Evolutionary conservation across 2,797 vertebrate species (phyloP).

Genomic region (Oryzias sinensis): DNA sequence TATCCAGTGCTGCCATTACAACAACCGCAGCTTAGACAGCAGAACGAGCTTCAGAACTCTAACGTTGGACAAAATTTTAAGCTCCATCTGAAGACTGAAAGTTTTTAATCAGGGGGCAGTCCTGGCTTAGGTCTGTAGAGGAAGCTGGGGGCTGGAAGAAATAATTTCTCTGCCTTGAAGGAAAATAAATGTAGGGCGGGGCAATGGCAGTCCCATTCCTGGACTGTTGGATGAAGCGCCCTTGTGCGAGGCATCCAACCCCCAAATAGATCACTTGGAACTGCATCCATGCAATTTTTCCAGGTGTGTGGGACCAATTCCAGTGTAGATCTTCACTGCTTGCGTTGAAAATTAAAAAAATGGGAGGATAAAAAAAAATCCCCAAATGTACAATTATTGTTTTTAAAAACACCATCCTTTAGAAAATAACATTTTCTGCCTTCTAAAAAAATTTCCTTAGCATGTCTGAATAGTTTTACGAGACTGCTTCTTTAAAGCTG

Average conservation of each 20-base stretch:
- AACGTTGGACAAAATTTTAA: not conserved
- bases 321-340: not conserved
- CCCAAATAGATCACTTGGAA: not conserved
- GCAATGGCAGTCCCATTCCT: not conserved
- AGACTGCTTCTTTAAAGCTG: slow-evolving; percentile 14
- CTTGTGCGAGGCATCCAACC: not conserved
- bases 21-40: not conserved
- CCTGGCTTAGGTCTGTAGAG: not conserved
- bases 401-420: too few relatives aligned
- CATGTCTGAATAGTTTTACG: too few relatives aligned
- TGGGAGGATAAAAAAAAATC: too few relatives aligned
- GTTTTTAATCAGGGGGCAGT: not conserved
- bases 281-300: not conserved
- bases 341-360: not conserved
- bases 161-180: not conserved
- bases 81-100: not conserved
- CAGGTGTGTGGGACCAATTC: not conserved
- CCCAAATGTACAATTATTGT: too few relatives aligned
- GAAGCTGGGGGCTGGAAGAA: not conserved
- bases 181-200: not conserved
- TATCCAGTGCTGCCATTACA: slow-evolving; percentile 12
- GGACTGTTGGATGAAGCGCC: not conserved
- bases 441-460: not conserved
- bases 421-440: not conserved
- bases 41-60: not conserved